These are phyloP conservation scores for Hydrochoerus hydrochaeris DNA, from an alignment of 2,113 vertebrate species.

Conservation along the genomic window DNA sequence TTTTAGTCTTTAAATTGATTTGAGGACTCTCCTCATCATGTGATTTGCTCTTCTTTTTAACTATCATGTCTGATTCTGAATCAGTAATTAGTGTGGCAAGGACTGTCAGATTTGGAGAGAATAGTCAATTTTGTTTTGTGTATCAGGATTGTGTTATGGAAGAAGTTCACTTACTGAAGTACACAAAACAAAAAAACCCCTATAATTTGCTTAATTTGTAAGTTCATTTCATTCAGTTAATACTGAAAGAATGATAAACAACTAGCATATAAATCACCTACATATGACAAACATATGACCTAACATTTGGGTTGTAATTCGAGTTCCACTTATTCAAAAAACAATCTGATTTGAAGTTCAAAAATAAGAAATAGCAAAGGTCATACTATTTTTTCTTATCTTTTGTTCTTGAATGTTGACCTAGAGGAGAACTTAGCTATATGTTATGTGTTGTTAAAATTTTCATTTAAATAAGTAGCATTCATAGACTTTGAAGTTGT, in stretches of 20 bases:
- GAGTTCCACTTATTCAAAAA: background rate
- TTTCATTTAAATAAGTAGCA: background rate
- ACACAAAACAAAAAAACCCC: background rate
- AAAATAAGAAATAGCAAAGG: background rate
- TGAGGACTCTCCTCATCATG: background rate
- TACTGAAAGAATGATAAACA: background rate
- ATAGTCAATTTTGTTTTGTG: background rate
- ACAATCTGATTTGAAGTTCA: slow-evolving; percentile 31
- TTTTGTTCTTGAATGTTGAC: slow-evolving; percentile 9
- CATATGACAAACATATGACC: background rate
- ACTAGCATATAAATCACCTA: slow-evolving; percentile 19
- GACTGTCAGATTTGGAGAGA: background rate
- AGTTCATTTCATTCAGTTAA: background rate
- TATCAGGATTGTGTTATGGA: background rate
- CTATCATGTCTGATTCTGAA: background rate
- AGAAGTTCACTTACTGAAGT: background rate
- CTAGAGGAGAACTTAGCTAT: background rate
- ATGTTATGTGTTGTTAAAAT: background rate
- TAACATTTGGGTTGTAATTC: slow-evolving; percentile 35
- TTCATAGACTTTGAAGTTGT: slow-evolving; percentile 36
- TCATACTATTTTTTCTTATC: background rate
- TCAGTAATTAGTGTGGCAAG: background rate
- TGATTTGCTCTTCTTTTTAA: slow-evolving; percentile 30
- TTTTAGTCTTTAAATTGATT: slow-evolving; percentile 30
- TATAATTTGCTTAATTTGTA: background rate